phyloP scores from a whole-genome alignment of 2,888 invertebrate genomes.

The Cataglyphis livida region DNA sequence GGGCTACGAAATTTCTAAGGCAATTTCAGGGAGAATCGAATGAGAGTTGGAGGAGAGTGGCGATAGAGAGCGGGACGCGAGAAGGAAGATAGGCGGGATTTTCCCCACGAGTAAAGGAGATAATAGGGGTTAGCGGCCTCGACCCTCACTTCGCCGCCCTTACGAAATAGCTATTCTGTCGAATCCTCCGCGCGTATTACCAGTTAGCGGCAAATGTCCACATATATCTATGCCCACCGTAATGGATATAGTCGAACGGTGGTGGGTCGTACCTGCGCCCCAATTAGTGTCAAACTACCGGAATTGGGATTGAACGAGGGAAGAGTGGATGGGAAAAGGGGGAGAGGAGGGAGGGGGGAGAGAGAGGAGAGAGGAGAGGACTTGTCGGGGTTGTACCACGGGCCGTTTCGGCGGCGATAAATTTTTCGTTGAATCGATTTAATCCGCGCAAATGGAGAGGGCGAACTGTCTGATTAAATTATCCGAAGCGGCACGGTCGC shows the following conservation, averaged over 20 bases:
- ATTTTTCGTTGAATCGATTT: conserved; percentile 51
- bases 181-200: conserved; percentile 53
- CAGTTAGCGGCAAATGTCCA: conserved; percentile 50
- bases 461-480: conserved; percentile 50
- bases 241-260: conserved; percentile 46
- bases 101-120: conserved; percentile 38
- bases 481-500: conserved; percentile 33
- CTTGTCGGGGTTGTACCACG: conserved; percentile 13
- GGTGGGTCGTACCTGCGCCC: conserved; percentile 44
- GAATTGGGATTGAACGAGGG: conserved; percentile 45
- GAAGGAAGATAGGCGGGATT: not conserved
- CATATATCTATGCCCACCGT: conserved; percentile 45
- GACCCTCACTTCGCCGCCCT: conserved; percentile 17
- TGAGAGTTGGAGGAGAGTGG: conserved; percentile 27
- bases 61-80: not conserved
- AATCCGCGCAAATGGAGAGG: conserved; percentile 31
- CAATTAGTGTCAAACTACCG: conserved; percentile 55
- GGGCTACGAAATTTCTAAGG: conserved; percentile 36
- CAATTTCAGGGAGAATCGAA: conserved; percentile 49
- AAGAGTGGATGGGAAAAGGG: not conserved
- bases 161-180: conserved; percentile 51
- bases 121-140: conserved; percentile 34
- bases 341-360: not conserved
- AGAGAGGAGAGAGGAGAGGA: too few species aligned
- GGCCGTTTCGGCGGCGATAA: conserved; percentile 40